phyloP scores from a whole-genome alignment of 1,140 invertebrate species.

The Dendroctonus ponderosae region DNA sequence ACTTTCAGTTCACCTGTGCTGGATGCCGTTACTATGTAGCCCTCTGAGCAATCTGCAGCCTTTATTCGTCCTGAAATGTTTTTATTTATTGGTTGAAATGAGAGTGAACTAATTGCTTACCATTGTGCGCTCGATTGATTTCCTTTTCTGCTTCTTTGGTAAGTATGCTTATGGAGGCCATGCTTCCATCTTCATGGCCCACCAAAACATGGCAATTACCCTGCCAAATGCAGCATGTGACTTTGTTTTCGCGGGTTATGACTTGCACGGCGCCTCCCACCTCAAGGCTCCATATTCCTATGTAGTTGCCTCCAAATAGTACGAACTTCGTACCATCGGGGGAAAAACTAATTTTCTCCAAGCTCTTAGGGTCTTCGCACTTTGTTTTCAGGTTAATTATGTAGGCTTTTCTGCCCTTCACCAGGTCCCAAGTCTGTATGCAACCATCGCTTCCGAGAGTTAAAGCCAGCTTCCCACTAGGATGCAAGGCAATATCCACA shows the following conservation, averaged over 20 bases:
- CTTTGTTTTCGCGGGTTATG: slow-evolving; percentile 60
- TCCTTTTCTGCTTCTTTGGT: slow-evolving; percentile 49
- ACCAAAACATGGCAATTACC: slow-evolving; percentile 62
- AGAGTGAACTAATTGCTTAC: slow-evolving; percentile 8
- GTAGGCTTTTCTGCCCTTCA: slow-evolving; percentile 87
- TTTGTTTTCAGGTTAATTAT: slow-evolving; percentile 77
- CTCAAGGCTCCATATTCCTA: slow-evolving; percentile 77
- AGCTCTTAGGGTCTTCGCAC: slow-evolving; percentile 55
- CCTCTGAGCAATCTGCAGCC: slow-evolving; percentile 56
- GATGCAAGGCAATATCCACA: slow-evolving; percentile 76
- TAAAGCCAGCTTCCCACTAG: slow-evolving; percentile 83
- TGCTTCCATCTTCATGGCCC: slow-evolving; percentile 69
- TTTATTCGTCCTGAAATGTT: slow-evolving; percentile 60
- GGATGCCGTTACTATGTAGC: slow-evolving; percentile 57
- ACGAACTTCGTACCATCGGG: slow-evolving; percentile 71
- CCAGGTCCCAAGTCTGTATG: slow-evolving; percentile 88
- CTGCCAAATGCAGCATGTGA: slow-evolving; percentile 64
- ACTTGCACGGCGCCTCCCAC: slow-evolving; percentile 64
- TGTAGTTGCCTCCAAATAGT: slow-evolving; percentile 64
- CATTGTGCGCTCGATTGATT: slow-evolving; percentile 60
- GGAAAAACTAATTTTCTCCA: slow-evolving; percentile 62
- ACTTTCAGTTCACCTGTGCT: slow-evolving; percentile 78
- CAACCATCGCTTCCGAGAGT: slow-evolving; percentile 82
- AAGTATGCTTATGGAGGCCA: slow-evolving; percentile 56
- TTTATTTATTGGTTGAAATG: background rate